Evolutionary conservation across 2,113 vertebrate species (phyloP).

Genomic region (Craseonycteris thonglongyai): DNA sequence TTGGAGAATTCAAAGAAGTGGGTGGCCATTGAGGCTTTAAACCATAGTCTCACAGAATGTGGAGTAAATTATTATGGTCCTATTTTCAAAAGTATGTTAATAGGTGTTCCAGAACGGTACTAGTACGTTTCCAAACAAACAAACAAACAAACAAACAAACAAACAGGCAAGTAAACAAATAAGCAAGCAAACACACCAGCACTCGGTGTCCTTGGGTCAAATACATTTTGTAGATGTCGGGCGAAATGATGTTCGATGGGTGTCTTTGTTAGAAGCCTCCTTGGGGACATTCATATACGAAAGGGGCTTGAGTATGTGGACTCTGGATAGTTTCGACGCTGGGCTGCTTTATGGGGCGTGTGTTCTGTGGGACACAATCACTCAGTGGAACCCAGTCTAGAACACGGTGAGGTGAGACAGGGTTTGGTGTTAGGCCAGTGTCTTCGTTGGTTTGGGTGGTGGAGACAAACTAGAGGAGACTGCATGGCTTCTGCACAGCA

Average conservation of each 20-base stretch:
- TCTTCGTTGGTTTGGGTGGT: neutral
- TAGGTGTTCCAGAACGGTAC: neutral
- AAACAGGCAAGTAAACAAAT: too few species aligned
- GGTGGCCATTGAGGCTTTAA: neutral
- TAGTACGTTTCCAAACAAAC: neutral
- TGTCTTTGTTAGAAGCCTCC: neutral
- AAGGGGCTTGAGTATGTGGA: fast-evolving
- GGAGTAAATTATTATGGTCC: neutral
- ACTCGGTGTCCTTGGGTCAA: neutral
- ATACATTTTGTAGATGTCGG: neutral
- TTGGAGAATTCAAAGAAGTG: neutral
- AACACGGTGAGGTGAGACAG: neutral
- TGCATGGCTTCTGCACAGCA: neutral
- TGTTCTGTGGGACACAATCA: neutral
- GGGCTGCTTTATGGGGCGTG: too few species aligned
- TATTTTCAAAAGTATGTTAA: neutral
- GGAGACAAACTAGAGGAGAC: neutral
- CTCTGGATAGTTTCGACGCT: neutral
- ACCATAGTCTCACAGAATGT: neutral
- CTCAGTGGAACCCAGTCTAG: neutral
- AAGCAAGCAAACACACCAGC: too few species aligned
- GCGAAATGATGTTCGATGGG: too few species aligned
- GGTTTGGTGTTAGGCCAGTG: neutral
- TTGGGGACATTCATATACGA: fast-evolving
- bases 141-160: too few species aligned